Conservation (phyloP, 2,797 vertebrate genomes). For the Crenichthys baileyi region DNA sequence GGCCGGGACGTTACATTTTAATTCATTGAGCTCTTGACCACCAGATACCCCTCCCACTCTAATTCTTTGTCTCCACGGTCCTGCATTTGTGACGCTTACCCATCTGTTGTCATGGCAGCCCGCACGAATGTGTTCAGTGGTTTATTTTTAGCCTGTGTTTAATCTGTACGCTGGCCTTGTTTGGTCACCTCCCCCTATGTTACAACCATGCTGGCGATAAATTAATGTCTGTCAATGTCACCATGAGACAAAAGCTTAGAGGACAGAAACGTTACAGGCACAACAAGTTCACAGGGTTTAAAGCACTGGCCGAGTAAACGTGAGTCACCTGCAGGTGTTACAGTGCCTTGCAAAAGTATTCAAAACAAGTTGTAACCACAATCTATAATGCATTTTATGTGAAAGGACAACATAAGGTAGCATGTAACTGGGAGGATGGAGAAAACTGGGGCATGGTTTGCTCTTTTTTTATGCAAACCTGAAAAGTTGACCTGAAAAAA, state of each 20-base stretch:
- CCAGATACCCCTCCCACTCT: slow-evolving; percentile 36
- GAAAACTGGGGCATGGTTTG: neutral
- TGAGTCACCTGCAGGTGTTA: slow-evolving; percentile 11
- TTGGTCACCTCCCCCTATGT: slow-evolving; percentile 65
- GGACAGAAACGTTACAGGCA: slow-evolving; percentile 41
- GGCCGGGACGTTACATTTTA: slow-evolving; percentile 53
- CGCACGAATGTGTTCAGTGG: slow-evolving; percentile 57
- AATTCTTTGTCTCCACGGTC: slow-evolving; percentile 49
- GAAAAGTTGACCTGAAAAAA: neutral
- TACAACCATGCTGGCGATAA: slow-evolving; percentile 52
- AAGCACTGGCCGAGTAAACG: slow-evolving; percentile 35
- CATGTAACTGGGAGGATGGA: neutral
- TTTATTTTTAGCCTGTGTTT: slow-evolving; percentile 79
- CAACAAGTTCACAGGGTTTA: slow-evolving; percentile 48
- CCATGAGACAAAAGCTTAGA: slow-evolving; percentile 49
- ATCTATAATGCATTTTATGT: neutral
- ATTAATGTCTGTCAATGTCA: slow-evolving; percentile 55
- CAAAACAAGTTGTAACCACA: neutral
- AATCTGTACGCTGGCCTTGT: slow-evolving; percentile 79
- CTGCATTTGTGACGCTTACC: slow-evolving; percentile 58
- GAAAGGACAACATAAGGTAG: neutral
- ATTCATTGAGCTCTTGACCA: slow-evolving; percentile 72
- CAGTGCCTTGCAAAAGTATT: neutral
- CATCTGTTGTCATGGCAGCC: slow-evolving; percentile 79
- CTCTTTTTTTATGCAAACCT: neutral